Evolutionary conservation across 1,140 invertebrate species (phyloP), one percentile per base, ranked within the genome.

Genomic region (Microplitis mediator): DNA sequence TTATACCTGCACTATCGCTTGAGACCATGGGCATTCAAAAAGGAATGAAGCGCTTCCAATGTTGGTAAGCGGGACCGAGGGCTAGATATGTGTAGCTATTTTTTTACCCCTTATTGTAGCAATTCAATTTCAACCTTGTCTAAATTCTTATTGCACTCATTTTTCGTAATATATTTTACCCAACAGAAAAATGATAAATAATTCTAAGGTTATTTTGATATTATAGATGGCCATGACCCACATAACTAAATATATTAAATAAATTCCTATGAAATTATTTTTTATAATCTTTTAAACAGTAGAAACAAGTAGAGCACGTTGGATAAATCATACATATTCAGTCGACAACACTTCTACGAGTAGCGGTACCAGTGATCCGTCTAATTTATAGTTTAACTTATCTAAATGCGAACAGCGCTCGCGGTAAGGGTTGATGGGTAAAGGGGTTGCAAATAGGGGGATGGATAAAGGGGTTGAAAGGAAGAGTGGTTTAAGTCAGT

Each of bases 301-400:
- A 66, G 16, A 5, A 51, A 23, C 5, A 36, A 32, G 32, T 71
- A 80, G 79, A 78, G 82, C 81, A 77, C 56, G 81, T 81, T 80
- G 80, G 81, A 85, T 86, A 84, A 86, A 86, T 85, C 85, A 86
- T 85, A 81, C 82, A 86, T 84, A 86, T 86, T 86, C 85, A 86
- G 79, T 77, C 78, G 83, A 84, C 85, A 86, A 84, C 82, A 81
- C 84, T 85, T 86, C 86, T 84, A 80, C 79, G 80, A 84, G 79
- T 85, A 86, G 81, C 81, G 11, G 39, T 84, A 87, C 82, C 81
- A 85, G 82, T 87, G 84, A 87, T 87, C 85, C 85, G 82, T 86
- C 81, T 86, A 86, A 86, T 87, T 87, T 86, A 87, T 87, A 87
- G 85, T 86, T 86, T 84, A 87, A 87, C 85, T 87, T 86, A 86